phyloP scores from a whole-genome alignment of 2,113 vertebrate species.

The Platichthys stellatus region DNA sequence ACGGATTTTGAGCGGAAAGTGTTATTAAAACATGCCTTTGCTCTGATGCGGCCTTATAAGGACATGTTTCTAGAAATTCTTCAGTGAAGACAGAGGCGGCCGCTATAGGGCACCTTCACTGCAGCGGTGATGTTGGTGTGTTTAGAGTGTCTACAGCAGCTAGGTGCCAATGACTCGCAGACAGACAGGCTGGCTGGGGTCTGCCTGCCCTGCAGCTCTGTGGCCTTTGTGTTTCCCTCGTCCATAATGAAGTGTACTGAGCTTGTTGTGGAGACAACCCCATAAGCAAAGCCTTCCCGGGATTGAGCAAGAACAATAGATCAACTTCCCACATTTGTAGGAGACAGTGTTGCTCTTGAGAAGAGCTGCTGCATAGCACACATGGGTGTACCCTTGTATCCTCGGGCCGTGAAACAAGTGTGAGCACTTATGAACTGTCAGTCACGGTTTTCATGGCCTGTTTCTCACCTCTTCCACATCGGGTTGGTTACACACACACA shows the following conservation, averaged over 20 bases:
- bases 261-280: slow-evolving; percentile 12
- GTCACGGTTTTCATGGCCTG: slow-evolving; percentile 54
- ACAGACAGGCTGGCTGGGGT: slow-evolving; percentile 61
- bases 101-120: slow-evolving; percentile 42
- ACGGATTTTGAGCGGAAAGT: slow-evolving; percentile 43
- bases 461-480: slow-evolving; percentile 63
- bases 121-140: slow-evolving; percentile 50
- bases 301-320: slow-evolving; percentile 28
- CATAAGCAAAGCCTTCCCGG: slow-evolving; percentile 8
- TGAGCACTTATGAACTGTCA: slow-evolving; percentile 68
- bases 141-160: slow-evolving; percentile 64
- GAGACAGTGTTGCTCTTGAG: slow-evolving; percentile 50
- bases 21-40: slow-evolving; percentile 53
- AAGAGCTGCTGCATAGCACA: slow-evolving; percentile 57
- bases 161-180: slow-evolving; percentile 69
- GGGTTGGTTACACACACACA: slow-evolving; percentile 49
- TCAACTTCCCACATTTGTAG: slow-evolving; percentile 21
- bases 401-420: slow-evolving; percentile 58
- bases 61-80: slow-evolving; percentile 48
- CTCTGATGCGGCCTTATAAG: slow-evolving; percentile 57
- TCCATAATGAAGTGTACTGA: slow-evolving; percentile 6
- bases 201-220: slow-evolving; percentile 21
- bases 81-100: slow-evolving; percentile 37
- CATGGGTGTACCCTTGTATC: slow-evolving; percentile 53
- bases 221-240: slow-evolving; percentile 14